A percentile compares a stretch with the other conserved stretches of the same genome.
Conservation (phyloP, 1,140 invertebrate species). For the Polypedilum vanderplanki region DNA sequence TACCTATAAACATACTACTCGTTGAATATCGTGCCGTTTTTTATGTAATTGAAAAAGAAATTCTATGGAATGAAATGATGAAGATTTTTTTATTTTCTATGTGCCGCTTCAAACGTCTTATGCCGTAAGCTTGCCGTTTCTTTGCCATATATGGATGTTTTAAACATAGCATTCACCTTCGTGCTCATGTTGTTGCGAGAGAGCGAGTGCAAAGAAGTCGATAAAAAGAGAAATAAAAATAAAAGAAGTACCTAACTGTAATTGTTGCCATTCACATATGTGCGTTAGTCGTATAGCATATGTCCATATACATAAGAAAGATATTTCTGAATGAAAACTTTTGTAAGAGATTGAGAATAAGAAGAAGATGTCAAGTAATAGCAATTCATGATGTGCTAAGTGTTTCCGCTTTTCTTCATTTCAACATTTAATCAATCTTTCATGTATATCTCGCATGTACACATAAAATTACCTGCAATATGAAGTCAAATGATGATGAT, state of each 20-base stretch:
- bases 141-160: not conserved
- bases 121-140: not conserved
- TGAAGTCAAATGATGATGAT: too few species aligned
- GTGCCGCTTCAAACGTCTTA: not conserved
- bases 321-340: slow-evolving; percentile 3
- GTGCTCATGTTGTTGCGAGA: not conserved
- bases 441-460: not conserved
- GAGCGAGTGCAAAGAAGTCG: not conserved
- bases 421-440: not conserved
- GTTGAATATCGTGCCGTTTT: not conserved
- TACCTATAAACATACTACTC: not conserved
- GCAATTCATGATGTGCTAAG: slow-evolving; percentile 17
- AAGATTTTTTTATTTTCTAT: not conserved
- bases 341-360: not conserved
- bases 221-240: not conserved
- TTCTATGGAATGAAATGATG: not conserved
- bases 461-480: not conserved
- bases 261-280: slow-evolving; percentile 17
- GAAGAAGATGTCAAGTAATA: slow-evolving; percentile 18
- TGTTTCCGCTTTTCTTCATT: not conserved
- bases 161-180: slow-evolving; percentile 17
- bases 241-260: slow-evolving; percentile 2
- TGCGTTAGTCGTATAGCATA: not conserved
- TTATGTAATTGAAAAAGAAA: slow-evolving; percentile 9
- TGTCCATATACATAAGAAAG: not conserved